Evolutionary conservation across 2,888 invertebrate species (phyloP).

Genomic region (Ormyrus labotus): DNA sequence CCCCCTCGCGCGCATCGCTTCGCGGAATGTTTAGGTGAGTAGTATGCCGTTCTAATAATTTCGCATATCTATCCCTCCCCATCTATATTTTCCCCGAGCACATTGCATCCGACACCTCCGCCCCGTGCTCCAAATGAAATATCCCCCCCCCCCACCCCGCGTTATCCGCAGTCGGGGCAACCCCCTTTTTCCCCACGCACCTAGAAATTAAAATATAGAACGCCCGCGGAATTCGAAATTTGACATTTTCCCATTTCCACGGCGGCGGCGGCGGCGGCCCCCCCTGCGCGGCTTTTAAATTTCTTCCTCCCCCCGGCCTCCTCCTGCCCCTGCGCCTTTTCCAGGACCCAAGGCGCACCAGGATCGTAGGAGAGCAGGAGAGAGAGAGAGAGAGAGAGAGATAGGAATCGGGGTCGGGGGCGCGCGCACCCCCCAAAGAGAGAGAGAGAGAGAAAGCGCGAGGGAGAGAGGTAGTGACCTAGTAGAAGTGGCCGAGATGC

Average conservation of each 20-base stretch:
- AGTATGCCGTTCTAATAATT: too few species aligned
- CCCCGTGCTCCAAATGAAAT: too few species aligned
- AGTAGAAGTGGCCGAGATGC: conserved; percentile 74
- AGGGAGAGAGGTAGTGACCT: conserved; percentile 69
- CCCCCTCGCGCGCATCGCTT: too few species aligned
- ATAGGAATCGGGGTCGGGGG: conserved; percentile 42
- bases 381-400: background rate
- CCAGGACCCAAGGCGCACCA: conserved; percentile 27
- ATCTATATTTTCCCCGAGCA: too few species aligned
- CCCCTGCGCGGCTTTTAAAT: conserved; percentile 1
- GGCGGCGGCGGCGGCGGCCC: background rate
- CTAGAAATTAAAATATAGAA: conserved; percentile 49
- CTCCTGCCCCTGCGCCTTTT: background rate
- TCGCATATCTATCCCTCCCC: too few species aligned
- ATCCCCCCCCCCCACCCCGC: too few species aligned
- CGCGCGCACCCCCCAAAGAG: background rate
- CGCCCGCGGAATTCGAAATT: conserved; percentile 47
- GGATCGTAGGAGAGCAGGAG: conserved; percentile 30
- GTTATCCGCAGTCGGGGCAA: background rate
- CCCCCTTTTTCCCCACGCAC: conserved; percentile 6
- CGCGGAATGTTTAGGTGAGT: too few species aligned
- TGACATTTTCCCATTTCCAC: conserved; percentile 47
- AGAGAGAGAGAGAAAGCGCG: background rate
- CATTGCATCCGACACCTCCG: too few species aligned
- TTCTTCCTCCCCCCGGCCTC: background rate